Evolutionary conservation across 2,888 invertebrate genomes (phyloP), one percentile per base, ranked within the genome.

Genomic region (Nipponacmea schrenckii): DNA sequence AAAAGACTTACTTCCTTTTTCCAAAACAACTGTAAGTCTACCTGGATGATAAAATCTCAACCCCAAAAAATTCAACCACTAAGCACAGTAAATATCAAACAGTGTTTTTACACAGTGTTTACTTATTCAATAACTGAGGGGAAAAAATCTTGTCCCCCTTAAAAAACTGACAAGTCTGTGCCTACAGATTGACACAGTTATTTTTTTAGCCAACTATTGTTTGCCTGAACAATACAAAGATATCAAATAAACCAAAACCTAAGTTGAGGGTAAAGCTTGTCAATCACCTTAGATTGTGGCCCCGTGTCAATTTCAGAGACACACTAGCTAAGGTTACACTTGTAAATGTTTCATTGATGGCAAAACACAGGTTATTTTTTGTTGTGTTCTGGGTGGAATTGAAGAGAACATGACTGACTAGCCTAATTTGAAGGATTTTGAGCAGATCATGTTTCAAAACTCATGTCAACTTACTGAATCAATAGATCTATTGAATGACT

Each of bases 191-290:
- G 56, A 56, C 56, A 56, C 56, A 56, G 56, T 24, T 56, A 24
- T 56, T 39, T 56, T 24, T 56, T 56, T 24, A 56, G 5, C 24
- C 12, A 15, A 24, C 56, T 56, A 24, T 56, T 56, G 56, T 56
- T 56, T 24, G 24, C 12, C 10, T 24, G 56, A 56, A 56, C 56
- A 56, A 56, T 56, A 56, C 24, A 14, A 56, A 20, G 20, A 56
- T 56, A 56, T 56, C 56, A 56, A 56, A 56, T 56, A 56, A 56
- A 56, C 56, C 56, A 56, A 56, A 56, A 56, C 56, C 24, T 20
- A 20, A 24, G 56, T 56, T 56, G 20, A 56, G 24, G 24, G 20
- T 24, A 20, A 10, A 14, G 56, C 20, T 24, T 56, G 56, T 56
- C 56, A 56, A 56, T 56, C 56, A 56, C 24, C 12, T 24, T 56